phyloP scores from a whole-genome alignment of 1,140 invertebrate species.

The Lutraria rhynchaena region DNA sequence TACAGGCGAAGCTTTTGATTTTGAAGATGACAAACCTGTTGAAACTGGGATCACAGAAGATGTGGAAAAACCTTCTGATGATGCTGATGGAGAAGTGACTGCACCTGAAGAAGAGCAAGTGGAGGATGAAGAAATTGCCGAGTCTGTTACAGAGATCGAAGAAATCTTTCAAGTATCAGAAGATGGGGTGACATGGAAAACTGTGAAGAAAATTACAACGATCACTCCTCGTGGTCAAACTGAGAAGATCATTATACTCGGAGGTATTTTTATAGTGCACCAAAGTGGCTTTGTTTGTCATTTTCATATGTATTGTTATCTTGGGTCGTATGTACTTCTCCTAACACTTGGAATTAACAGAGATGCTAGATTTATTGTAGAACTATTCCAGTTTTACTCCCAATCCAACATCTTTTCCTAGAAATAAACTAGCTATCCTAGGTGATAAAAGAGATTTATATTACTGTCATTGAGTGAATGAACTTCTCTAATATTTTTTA shows the following conservation, averaged over 20 bases:
- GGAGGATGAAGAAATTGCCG: slow-evolving; percentile 63
- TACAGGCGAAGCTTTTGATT: slow-evolving; percentile 14
- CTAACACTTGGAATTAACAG: too few relatives aligned
- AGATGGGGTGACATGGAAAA: slow-evolving; percentile 76
- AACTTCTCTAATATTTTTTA: too few relatives aligned
- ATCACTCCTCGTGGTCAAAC: slow-evolving; percentile 73
- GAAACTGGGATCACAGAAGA: neutral
- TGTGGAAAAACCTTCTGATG: neutral
- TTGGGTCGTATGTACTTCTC: too few relatives aligned
- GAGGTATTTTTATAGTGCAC: slow-evolving; percentile 68
- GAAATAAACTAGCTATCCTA: too few relatives aligned
- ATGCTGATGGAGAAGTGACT: neutral
- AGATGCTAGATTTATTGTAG: too few relatives aligned
- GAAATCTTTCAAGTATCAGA: slow-evolving; percentile 76
- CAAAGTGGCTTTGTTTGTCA: too few relatives aligned
- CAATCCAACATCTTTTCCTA: too few relatives aligned
- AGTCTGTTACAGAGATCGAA: slow-evolving; percentile 75
- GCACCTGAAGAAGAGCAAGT: slow-evolving; percentile 1
- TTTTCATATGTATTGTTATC: neutral
- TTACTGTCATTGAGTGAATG: too few relatives aligned
- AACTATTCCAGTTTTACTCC: too few relatives aligned
- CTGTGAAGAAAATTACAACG: slow-evolving; percentile 75
- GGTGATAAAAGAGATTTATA: too few relatives aligned
- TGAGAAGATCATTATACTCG: slow-evolving; percentile 70
- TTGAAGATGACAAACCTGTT: slow-evolving; percentile 22